These are phyloP conservation scores for Leptonema lineaticorne DNA, from an alignment of 1,140 invertebrate genomes.

Conservation along the genomic window DNA sequence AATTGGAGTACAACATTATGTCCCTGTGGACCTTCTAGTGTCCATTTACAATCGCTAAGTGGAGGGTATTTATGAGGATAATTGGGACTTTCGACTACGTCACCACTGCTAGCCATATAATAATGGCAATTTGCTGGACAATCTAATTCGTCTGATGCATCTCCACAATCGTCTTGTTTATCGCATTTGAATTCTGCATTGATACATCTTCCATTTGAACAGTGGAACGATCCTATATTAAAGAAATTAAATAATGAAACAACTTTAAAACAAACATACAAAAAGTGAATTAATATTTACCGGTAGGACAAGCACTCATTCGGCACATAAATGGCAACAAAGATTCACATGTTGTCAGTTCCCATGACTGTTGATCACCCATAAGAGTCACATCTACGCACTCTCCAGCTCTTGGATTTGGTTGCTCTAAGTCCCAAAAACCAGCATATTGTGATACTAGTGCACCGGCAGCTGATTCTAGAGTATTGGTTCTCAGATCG, in stretches of 20 bases:
- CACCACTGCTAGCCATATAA: slow-evolving; percentile 91
- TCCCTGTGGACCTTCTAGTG: slow-evolving; percentile 92
- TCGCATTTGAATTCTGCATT: slow-evolving; percentile 89
- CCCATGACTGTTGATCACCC: slow-evolving; percentile 87
- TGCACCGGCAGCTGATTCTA: slow-evolving; percentile 89
- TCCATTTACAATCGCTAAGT: slow-evolving; percentile 94
- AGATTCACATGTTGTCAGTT: slow-evolving; percentile 89
- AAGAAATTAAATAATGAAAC: background rate
- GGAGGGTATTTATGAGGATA: slow-evolving; percentile 91
- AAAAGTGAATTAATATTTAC: slow-evolving; percentile 55
- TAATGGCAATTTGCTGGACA: slow-evolving; percentile 86
- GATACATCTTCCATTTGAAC: slow-evolving; percentile 89
- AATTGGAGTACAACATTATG: slow-evolving; percentile 92
- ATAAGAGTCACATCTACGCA: slow-evolving; percentile 80
- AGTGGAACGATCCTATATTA: slow-evolving; percentile 78
- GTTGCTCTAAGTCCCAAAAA: slow-evolving; percentile 86
- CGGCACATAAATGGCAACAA: slow-evolving; percentile 93
- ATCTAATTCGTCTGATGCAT: slow-evolving; percentile 88
- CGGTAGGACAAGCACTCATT: slow-evolving; percentile 85
- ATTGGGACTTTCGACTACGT: slow-evolving; percentile 91
- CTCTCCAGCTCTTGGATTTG: slow-evolving; percentile 80
- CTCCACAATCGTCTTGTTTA: slow-evolving; percentile 90
- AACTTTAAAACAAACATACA: background rate
- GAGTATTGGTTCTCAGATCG: slow-evolving; percentile 87
- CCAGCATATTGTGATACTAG: slow-evolving; percentile 91